phyloP scores from a whole-genome alignment of 1,140 invertebrate genomes.

The Sitobion miscanthi region DNA sequence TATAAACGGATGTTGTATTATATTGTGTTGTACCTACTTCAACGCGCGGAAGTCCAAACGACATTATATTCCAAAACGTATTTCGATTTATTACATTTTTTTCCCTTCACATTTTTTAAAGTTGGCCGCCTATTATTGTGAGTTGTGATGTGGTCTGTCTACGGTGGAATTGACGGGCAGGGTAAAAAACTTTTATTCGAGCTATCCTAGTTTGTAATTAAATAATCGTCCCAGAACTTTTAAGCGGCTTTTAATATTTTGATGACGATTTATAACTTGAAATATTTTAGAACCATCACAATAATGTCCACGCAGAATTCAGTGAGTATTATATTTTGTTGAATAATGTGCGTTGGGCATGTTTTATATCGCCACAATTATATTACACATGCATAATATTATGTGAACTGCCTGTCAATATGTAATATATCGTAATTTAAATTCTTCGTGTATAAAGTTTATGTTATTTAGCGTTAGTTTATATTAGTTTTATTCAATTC shows the following conservation, averaged over 20 bases:
- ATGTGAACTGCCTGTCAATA: neutral
- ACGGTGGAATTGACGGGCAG: neutral
- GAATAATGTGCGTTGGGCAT: neutral
- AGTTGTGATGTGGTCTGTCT: neutral
- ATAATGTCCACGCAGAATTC: neutral
- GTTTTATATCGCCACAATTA: neutral
- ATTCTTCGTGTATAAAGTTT: too few relatives aligned
- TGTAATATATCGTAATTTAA: neutral
- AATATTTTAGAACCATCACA: neutral
- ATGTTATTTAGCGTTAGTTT: too few relatives aligned
- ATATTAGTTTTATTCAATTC: too few relatives aligned
- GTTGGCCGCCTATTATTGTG: neutral
- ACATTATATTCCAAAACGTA: neutral
- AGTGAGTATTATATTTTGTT: neutral
- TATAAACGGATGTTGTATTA: neutral
- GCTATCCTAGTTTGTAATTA: neutral
- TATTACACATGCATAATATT: neutral
- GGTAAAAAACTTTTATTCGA: constrained; percentile 1
- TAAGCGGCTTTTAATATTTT: constrained; percentile 8
- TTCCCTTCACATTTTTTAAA: neutral
- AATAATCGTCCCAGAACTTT: neutral
- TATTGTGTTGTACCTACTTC: neutral
- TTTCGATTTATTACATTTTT: neutral
- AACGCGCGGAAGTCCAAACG: neutral
- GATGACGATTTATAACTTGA: neutral